These are phyloP conservation scores for Tautogolabrus adspersus DNA, from an alignment of 2,113 vertebrate genomes.

Conservation along the genomic window DNA sequence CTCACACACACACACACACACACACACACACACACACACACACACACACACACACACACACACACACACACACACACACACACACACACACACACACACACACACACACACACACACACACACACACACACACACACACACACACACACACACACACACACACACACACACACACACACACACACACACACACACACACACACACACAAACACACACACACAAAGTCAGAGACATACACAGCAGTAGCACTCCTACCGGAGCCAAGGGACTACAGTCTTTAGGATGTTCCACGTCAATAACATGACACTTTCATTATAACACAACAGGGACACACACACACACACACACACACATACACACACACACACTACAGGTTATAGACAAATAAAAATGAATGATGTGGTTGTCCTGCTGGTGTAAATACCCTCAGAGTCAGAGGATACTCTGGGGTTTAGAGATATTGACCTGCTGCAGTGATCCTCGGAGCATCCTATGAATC, in stretches of 20 bases:
- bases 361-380: not conserved
- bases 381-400: constrained; percentile 28
- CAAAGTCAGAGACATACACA: too few species aligned
- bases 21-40: constrained; percentile 23
- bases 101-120: too few species aligned
- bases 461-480: not conserved
- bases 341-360: constrained; percentile 18
- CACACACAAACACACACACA: too few species aligned
- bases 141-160: too few species aligned
- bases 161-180: too few species aligned
- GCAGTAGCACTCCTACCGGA: constrained; percentile 10
- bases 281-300: constrained; percentile 59
- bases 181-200: too few species aligned
- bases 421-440: not conserved
- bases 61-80: not conserved
- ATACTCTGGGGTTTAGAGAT: not conserved
- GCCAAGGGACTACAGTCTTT: constrained; percentile 50
- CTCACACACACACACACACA: constrained; percentile 27
- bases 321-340: constrained; percentile 28
- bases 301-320: constrained; percentile 61
- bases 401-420: not conserved
- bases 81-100: too few species aligned
- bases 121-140: too few species aligned
- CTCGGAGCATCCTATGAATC: not conserved
- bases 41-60: constrained; percentile 26